Conservation (phyloP, 1,140 invertebrate genomes). For the Antheraea mylitta region DNA sequence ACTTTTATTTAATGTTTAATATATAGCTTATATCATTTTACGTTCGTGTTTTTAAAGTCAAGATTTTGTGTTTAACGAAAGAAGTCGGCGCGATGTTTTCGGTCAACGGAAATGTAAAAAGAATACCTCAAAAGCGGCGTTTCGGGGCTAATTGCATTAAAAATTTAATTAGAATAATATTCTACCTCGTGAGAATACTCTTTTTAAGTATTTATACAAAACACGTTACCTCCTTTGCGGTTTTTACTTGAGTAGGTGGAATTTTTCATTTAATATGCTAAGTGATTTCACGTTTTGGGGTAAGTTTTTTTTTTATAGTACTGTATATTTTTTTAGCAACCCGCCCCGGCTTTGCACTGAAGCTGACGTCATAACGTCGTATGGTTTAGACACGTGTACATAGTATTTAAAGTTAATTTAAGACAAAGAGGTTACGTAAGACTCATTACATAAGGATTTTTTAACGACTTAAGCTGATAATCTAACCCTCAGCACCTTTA, state of each 20-base stretch:
- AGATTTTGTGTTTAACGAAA: neutral
- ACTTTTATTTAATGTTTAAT: no score
- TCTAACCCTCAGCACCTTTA: no score
- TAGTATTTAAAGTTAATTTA: no score
- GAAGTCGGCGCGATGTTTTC: neutral
- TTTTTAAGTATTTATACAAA: conserved; percentile 6
- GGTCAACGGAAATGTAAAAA: neutral
- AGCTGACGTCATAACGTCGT: no score
- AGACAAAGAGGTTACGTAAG: no score
- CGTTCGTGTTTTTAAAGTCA: neutral
- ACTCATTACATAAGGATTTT: no score
- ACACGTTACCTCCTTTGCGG: conserved; percentile 3
- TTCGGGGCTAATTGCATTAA: conserved; percentile 13
- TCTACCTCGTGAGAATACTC: neutral
- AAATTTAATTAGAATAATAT: conserved; percentile 15
- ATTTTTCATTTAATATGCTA: neutral
- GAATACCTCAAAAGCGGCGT: neutral
- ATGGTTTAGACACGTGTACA: no score
- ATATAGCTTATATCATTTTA: neutral
- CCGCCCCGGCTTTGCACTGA: no score
- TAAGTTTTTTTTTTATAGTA: neutral
- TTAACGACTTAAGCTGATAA: no score
- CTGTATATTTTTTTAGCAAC: no score
- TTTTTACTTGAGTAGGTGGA: neutral
- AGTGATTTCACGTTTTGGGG: neutral